Percentiles rank a stretch among this genome's conserved stretches.
phyloP scores from a whole-genome alignment of 2,113 vertebrate species.

The Podarcis muralis region DNA sequence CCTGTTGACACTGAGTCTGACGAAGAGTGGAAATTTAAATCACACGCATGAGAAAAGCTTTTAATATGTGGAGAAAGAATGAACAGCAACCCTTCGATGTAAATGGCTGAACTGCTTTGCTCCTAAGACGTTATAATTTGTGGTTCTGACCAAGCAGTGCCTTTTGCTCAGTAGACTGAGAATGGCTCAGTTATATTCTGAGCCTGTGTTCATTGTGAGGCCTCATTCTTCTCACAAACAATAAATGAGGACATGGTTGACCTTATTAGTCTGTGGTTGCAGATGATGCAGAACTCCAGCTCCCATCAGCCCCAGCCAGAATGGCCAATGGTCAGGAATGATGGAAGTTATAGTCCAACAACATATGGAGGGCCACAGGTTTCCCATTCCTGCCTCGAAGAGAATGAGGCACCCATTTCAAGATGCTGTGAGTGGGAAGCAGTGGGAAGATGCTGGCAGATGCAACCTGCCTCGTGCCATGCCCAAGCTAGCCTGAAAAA shows the following conservation, averaged over 20 bases:
- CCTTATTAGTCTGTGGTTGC: no score
- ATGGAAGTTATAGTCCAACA: no score
- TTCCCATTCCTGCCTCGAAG: no score
- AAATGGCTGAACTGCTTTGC: background rate
- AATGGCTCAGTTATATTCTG: background rate
- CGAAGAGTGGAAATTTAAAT: conserved; percentile 43
- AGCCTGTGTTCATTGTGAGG: background rate
- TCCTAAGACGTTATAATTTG: background rate
- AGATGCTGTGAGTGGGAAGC: no score
- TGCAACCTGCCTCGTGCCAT: no score
- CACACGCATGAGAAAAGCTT: conserved; percentile 19
- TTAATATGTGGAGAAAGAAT: conserved; percentile 18
- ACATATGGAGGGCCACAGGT: no score
- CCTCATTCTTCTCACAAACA: background rate
- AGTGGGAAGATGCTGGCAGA: no score
- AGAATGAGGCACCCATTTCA: no score
- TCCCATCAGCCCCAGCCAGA: no score
- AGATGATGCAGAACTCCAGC: no score
- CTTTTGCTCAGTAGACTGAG: background rate
- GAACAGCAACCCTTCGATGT: background rate
- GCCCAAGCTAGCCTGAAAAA: no score
- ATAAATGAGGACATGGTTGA: background rate
- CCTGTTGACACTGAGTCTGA: conserved; percentile 36
- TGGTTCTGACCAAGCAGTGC: accelerated
- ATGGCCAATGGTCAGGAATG: no score